These are phyloP conservation scores for Euphysa ruthae DNA, from an alignment of 30 jellyfish, hydroid and myxozoan genomes.

Conservation along the genomic window DNA sequence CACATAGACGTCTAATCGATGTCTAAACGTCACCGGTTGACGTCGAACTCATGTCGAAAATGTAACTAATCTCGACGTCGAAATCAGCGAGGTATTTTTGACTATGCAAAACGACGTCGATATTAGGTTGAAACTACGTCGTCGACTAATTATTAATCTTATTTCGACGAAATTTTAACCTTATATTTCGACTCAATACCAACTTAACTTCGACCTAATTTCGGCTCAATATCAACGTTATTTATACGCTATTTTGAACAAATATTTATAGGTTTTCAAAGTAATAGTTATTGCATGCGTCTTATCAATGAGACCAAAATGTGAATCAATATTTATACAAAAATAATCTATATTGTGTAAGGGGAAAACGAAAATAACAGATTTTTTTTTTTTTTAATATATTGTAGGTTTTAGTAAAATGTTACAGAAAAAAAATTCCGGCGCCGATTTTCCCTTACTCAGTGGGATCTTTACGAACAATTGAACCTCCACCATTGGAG, in stretches of 20 bases:
- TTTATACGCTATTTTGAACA: too few relatives aligned
- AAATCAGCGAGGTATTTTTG: too few relatives aligned
- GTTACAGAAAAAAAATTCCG: background rate
- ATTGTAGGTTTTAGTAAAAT: background rate
- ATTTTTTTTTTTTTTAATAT: background rate
- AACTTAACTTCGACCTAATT: too few relatives aligned
- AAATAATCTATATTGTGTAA: background rate
- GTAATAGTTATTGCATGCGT: too few relatives aligned
- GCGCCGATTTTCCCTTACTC: too few relatives aligned
- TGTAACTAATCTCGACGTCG: background rate
- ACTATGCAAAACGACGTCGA: too few relatives aligned
- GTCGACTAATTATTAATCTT: too few relatives aligned
- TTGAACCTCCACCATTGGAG: background rate
- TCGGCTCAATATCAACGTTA: too few relatives aligned
- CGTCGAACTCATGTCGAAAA: background rate
- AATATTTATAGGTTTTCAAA: too few relatives aligned
- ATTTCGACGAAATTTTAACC: too few relatives aligned
- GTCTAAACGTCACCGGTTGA: background rate
- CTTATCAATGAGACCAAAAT: background rate
- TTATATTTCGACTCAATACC: too few relatives aligned
- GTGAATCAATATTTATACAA: background rate
- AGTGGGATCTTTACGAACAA: background rate
- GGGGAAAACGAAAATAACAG: background rate
- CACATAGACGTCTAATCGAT: conserved; percentile 2
- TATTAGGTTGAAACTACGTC: too few relatives aligned